Conservation (phyloP, 1,140 invertebrate species). For the Yoshiicerus persimilis region DNA sequence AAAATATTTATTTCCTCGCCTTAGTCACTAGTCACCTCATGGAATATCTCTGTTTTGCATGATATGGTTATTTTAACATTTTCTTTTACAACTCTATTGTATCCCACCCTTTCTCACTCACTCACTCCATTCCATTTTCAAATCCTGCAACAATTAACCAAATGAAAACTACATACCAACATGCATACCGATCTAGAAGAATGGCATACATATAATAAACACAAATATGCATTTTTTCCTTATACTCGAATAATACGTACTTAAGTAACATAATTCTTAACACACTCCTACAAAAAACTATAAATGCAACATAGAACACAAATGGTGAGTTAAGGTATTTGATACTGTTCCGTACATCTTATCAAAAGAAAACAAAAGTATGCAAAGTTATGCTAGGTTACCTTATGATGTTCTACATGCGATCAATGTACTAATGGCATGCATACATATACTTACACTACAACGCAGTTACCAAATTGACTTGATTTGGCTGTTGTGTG, state of each 20-base stretch:
- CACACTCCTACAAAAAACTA: neutral
- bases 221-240: neutral
- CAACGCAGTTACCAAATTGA: neutral
- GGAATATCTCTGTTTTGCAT: neutral
- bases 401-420: neutral
- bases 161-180: neutral
- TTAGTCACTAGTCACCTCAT: neutral
- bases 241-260: neutral
- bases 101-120: neutral
- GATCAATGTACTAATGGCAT: neutral
- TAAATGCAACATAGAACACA: neutral
- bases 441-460: neutral
- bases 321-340: neutral
- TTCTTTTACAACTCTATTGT: neutral
- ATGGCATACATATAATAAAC: neutral
- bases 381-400: neutral
- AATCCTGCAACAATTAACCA: neutral
- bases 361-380: neutral
- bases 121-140: neutral
- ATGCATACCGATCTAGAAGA: neutral
- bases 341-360: neutral
- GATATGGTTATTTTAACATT: neutral
- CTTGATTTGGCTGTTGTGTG: neutral
- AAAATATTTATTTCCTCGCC: conserved; percentile 10
- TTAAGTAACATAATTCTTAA: neutral